Evolutionary conservation across 2,113 vertebrate genomes (phyloP).

Genomic region (Crotalus helleri): DNA sequence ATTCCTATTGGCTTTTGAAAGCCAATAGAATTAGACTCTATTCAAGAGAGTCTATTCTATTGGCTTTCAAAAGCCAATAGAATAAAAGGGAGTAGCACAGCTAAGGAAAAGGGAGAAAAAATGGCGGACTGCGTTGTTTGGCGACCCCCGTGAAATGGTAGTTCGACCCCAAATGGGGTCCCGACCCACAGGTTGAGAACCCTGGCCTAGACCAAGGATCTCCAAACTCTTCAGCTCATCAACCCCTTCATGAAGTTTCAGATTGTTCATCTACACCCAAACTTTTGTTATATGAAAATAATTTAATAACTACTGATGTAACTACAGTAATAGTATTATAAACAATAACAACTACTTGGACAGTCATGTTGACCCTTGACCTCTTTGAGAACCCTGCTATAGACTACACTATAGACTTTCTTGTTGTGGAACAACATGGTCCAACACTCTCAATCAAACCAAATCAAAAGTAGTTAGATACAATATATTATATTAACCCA

Average conservation of each 20-base stretch:
- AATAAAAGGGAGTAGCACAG: no score
- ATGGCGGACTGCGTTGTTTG: no score
- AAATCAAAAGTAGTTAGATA: neutral
- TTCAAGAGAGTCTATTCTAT: no score
- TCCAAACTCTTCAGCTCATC: neutral
- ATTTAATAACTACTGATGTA: neutral
- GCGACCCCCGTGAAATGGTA: no score
- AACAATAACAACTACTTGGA: neutral
- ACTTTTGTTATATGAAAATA: neutral
- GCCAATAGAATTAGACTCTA: no score
- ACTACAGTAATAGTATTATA: neutral
- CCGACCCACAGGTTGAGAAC: no score
- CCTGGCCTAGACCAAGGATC: neutral
- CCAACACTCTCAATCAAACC: neutral
- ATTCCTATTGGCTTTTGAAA: no score
- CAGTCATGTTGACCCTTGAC: neutral
- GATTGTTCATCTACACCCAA: neutral
- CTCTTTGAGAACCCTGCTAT: neutral
- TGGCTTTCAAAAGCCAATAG: no score
- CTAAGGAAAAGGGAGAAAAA: no score
- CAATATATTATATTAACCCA: fast-evolving
- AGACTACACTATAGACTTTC: neutral
- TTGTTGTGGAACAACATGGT: neutral
- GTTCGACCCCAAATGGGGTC: no score
- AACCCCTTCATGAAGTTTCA: neutral